These are phyloP conservation scores for Aythya baeri DNA, from an alignment of 2,113 vertebrate species.

Conservation along the genomic window DNA sequence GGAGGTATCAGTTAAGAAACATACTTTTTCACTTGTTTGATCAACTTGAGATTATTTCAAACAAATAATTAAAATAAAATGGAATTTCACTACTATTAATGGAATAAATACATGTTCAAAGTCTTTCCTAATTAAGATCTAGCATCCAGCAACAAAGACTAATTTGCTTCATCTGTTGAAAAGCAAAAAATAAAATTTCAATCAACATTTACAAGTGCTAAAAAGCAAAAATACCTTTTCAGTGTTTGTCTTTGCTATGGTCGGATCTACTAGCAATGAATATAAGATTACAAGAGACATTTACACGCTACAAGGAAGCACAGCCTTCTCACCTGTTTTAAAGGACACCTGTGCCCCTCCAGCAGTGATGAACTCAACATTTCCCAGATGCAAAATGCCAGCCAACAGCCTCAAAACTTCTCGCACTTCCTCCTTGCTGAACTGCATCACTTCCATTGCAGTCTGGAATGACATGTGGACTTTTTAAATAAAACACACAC, in stretches of 20 bases:
- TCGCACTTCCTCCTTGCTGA: slow-evolving; percentile 86
- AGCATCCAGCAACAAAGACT: not conserved
- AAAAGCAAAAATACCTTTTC: not conserved
- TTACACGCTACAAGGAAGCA: not conserved
- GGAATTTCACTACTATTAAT: not conserved
- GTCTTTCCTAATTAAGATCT: not conserved
- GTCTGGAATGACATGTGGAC: slow-evolving; percentile 73
- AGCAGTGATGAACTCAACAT: slow-evolving; percentile 94
- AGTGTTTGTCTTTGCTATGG: not conserved
- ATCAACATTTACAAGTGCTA: not conserved
- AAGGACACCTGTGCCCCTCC: slow-evolving; percentile 94
- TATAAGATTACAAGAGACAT: not conserved
- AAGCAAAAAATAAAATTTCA: not conserved
- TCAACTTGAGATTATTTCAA: not conserved
- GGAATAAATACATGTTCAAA: not conserved
- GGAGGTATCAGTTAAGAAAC: not conserved
- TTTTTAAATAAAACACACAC: not conserved
- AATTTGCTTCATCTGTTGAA: not conserved
- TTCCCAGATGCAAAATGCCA: slow-evolving; percentile 91
- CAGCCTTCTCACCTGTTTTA: slow-evolving; percentile 85
- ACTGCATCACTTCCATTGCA: slow-evolving; percentile 94
- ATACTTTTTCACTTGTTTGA: not conserved
- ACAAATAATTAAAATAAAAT: not conserved
- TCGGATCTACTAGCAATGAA: accelerated
- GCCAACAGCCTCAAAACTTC: slow-evolving; percentile 91